Evolutionary conservation across 2,113 vertebrate genomes (phyloP).

Genomic region (Sphaerodactylus townsendi): DNA sequence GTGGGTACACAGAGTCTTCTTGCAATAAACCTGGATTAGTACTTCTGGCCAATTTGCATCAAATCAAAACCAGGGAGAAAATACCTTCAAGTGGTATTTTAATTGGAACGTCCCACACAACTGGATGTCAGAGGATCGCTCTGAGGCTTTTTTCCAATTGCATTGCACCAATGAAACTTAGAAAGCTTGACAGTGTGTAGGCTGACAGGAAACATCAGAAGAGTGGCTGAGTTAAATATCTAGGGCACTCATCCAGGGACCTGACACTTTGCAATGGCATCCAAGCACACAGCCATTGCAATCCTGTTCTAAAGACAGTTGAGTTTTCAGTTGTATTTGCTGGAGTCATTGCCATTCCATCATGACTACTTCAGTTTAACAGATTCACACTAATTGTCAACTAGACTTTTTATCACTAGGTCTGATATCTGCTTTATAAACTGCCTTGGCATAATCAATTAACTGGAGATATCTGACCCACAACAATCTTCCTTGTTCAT

Average conservation of each 20-base stretch:
- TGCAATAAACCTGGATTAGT: background rate
- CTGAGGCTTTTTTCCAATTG: slow-evolving; percentile 23
- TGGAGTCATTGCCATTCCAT: slow-evolving; percentile 3
- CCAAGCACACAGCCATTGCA: background rate
- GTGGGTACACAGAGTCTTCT: background rate
- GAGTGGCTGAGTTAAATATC: slow-evolving; percentile 19
- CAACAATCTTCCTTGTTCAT: background rate
- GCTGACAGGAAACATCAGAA: slow-evolving; percentile 42
- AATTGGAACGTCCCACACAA: background rate
- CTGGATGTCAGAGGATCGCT: slow-evolving; percentile 11
- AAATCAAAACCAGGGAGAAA: background rate
- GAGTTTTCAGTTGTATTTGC: background rate
- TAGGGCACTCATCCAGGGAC: slow-evolving; percentile 1
- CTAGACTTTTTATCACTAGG: background rate
- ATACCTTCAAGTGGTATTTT: slow-evolving; percentile 18
- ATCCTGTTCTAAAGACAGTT: slow-evolving; percentile 19
- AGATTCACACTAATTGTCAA: background rate
- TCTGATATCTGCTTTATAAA: too few relatives aligned
- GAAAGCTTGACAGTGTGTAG: slow-evolving; percentile 19
- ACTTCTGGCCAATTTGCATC: slow-evolving; percentile 14
- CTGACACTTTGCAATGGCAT: background rate
- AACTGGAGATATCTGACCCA: background rate
- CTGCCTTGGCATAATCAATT: too few relatives aligned
- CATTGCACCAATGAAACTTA: background rate
- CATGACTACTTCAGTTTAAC: background rate